Percentiles rank a stretch among this genome's conserved stretches.
These are phyloP conservation scores for Luffia ferchaultella DNA, from an alignment of 2,888 invertebrate species.

Conservation along the genomic window DNA sequence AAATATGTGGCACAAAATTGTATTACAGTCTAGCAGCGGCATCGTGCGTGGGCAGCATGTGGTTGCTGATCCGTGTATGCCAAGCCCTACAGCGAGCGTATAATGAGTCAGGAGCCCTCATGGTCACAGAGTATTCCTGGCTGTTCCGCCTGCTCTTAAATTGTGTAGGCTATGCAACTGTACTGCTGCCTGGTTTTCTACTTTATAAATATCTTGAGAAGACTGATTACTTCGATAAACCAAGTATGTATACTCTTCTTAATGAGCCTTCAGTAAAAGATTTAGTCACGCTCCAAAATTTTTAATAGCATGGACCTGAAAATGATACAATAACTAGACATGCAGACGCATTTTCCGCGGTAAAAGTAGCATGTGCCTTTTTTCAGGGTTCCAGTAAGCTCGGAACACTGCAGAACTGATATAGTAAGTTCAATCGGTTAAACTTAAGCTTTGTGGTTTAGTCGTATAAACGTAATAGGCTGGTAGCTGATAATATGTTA, in stretches of 20 bases:
- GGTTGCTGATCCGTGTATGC: conserved; percentile 31
- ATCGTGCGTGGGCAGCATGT: conserved; percentile 20
- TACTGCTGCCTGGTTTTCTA: conserved; percentile 85
- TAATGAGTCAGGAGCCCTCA: conserved; percentile 27
- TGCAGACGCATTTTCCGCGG: no score
- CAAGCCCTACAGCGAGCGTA: conserved; percentile 29
- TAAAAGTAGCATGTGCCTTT: no score
- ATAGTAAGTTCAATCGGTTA: no score
- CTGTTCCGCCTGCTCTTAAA: conserved; percentile 80
- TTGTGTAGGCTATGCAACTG: conserved; percentile 86
- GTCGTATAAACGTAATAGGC: no score
- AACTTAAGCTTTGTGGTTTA: no score
- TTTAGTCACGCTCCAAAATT: no score
- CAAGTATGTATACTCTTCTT: conserved; percentile 68
- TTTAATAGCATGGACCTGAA: no score
- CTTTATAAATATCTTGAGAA: conserved; percentile 82
- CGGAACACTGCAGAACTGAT: no score
- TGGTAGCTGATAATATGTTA: no score
- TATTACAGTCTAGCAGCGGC: not conserved
- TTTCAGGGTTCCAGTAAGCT: no score
- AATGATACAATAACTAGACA: no score
- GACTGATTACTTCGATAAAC: conserved; percentile 81
- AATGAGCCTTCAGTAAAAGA: no score
- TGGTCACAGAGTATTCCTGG: conserved; percentile 69
- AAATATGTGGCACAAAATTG: not conserved